Percentiles rank a stretch among this genome's conserved stretches.
Conservation (phyloP, 2,113 vertebrate species). For the Lipophrys pholis region DNA sequence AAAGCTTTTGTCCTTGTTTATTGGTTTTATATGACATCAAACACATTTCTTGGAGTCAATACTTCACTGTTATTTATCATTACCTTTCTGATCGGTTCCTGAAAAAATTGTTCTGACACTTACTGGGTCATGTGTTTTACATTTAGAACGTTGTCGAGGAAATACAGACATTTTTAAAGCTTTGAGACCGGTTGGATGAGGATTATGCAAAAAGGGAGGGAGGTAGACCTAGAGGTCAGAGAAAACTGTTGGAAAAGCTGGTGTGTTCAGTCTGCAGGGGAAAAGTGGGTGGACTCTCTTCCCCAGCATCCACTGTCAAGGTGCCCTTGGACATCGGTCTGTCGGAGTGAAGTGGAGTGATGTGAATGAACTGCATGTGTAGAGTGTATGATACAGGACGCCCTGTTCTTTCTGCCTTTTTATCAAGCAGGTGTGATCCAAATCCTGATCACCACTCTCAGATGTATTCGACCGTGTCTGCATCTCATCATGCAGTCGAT, state of each 20-base stretch:
- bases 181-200: neutral
- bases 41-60: too few relatives aligned
- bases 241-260: neutral
- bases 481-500: neutral
- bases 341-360: too few relatives aligned
- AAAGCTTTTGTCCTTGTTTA: too few relatives aligned
- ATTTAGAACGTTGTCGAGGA: neutral
- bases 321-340: constrained; percentile 6
- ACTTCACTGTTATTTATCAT: too few relatives aligned
- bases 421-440: neutral
- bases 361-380: constrained; percentile 3
- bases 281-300: constrained; percentile 8
- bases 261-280: constrained; percentile 15
- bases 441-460: neutral
- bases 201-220: constrained; percentile 1
- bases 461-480: neutral
- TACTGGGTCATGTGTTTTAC: constrained; percentile 14
- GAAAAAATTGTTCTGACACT: neutral
- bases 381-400: neutral
- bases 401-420: neutral
- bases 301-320: neutral
- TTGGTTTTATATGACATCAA: too few relatives aligned
- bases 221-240: neutral
- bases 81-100: too few relatives aligned
- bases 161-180: neutral